Base-by-base conservation (phyloP, 2,113 vertebrate genomes). In the Oplegnathus fasciatus region DNA sequence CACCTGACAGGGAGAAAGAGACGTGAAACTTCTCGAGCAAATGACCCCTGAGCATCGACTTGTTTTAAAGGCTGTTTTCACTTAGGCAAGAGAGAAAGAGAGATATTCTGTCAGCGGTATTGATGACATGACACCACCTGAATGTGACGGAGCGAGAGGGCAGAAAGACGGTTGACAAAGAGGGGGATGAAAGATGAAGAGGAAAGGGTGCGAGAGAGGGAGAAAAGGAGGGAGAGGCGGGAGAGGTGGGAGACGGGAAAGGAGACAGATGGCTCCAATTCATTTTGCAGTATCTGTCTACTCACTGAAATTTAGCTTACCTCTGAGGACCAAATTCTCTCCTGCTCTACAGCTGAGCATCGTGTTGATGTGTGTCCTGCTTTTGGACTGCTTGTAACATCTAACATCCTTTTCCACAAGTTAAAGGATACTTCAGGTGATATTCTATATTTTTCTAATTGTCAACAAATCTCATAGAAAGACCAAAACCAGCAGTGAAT, bases 1-100 rank as follows among this genome's bases (percentile, higher is more conserved):
- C 88, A 99, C 98, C 98, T 99, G 87, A 74, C 20, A 83, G 22
- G 18, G 32, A 48, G 55, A 50, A 17, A 48, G 70, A 78, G 28
- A 83, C 48, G 24, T 22, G 14, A 83, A 58, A 57, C 40, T 62
- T 65, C 55, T 82, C 86, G 37, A 86, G 74, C 22, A 70, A 58
- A 84, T 30, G 69, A 88, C 67, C 80, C 57, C 42, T 58, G 4
- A 72, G 55, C 72, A 75, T 10, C 32, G 74, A 81, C 80, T 70
- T 46, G 68, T 84, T 67, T 75, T 34, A 20, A 65, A 74, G n/a
- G 40, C 42, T 72, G 54, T 64, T 77, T 83, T 60, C 22, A 37
- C 64, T 60, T 32, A 32, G 50, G 65, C 54, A 42, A 13, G 80
- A 64, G 62, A 71, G 73, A 66, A 54, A 78, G 57, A 81, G 55